Percentiles rank a stretch among this genome's conserved stretches.
These are phyloP conservation scores for Paramuricea clavata DNA, from an alignment of 92 coral and sea anemone genomes.

Conservation along the genomic window DNA sequence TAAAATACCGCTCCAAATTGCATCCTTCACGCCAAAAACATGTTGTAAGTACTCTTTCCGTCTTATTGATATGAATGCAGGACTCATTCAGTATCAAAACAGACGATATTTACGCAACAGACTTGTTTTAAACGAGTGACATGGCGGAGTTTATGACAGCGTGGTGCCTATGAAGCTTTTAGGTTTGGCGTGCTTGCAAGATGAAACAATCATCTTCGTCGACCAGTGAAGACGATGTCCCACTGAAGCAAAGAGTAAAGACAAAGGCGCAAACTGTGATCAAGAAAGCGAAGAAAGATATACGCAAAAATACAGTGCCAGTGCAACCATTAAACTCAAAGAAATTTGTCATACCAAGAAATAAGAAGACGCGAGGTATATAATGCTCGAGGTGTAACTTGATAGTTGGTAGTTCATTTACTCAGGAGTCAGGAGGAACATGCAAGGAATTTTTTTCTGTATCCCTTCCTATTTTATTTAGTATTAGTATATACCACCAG, in stretches of 20 bases:
- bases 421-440: background rate
- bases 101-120: background rate
- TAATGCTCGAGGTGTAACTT: background rate
- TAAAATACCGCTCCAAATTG: background rate
- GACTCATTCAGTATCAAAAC: background rate
- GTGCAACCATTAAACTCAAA: conserved; percentile 11
- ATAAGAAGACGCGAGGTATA: conserved; percentile 1
- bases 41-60: background rate
- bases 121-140: background rate
- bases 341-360: conserved; percentile 12
- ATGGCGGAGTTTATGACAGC: background rate
- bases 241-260: conserved; percentile 13
- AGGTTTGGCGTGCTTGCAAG: conserved; percentile 6
- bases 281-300: conserved; percentile 4
- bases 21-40: background rate
- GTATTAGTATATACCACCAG: background rate
- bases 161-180: background rate
- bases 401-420: background rate
- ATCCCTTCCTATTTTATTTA: background rate
- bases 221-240: background rate
- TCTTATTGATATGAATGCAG: background rate
- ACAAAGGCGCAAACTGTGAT: background rate
- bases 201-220: conserved; percentile 15
- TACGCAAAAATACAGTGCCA: background rate
- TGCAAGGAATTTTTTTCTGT: background rate